A percentile compares a stretch with the other conserved stretches of the same genome.
Conservation (phyloP, 2,888 invertebrate species). For the Himalopsyche tibetana region DNA sequence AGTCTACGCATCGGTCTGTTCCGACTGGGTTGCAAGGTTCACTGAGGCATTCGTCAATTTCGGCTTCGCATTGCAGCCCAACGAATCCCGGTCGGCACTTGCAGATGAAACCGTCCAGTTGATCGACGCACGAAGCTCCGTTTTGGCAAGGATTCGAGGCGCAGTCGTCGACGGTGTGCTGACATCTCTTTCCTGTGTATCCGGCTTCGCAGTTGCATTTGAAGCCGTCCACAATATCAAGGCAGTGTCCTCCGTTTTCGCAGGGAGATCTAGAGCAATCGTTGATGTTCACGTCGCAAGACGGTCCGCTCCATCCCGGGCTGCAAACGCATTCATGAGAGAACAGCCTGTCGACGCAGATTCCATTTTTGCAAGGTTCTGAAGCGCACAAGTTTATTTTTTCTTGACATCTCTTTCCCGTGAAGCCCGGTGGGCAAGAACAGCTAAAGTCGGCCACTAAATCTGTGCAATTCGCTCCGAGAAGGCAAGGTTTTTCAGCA, state of each 20-base stretch:
- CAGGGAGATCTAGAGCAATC: conserved; percentile 94
- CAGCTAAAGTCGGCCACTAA: conserved; percentile 96
- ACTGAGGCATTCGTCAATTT: conserved; percentile 93
- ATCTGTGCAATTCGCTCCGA: conserved; percentile 95
- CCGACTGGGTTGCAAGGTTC: conserved; percentile 94
- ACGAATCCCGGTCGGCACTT: conserved; percentile 95
- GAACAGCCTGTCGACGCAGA: conserved; percentile 93
- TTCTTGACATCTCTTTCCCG: conserved; percentile 96
- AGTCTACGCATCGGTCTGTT: conserved; percentile 92
- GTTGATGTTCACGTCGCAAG: conserved; percentile 94
- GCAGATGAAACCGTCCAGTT: conserved; percentile 93
- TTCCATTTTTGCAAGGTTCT: conserved; percentile 94
- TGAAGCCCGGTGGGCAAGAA: conserved; percentile 94
- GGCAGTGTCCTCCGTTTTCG: conserved; percentile 93
- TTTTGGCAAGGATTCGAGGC: conserved; percentile 93
- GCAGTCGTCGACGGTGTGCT: conserved; percentile 95
- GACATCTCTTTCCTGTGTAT: conserved; percentile 94
- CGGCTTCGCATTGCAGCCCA: conserved; percentile 95
- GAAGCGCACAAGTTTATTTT: conserved; percentile 95
- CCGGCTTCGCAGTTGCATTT: conserved; percentile 95
- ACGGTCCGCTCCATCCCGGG: conserved; percentile 92
- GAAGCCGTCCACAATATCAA: conserved; percentile 90
- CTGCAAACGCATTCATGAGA: conserved; percentile 92
- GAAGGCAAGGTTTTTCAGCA: conserved; percentile 91
- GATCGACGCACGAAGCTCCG: conserved; percentile 91